Percentiles rank a stretch among this genome's conserved stretches.
Evolutionary conservation across 2,888 invertebrate species (phyloP).

Genomic region (Polymixis lichenea): DNA sequence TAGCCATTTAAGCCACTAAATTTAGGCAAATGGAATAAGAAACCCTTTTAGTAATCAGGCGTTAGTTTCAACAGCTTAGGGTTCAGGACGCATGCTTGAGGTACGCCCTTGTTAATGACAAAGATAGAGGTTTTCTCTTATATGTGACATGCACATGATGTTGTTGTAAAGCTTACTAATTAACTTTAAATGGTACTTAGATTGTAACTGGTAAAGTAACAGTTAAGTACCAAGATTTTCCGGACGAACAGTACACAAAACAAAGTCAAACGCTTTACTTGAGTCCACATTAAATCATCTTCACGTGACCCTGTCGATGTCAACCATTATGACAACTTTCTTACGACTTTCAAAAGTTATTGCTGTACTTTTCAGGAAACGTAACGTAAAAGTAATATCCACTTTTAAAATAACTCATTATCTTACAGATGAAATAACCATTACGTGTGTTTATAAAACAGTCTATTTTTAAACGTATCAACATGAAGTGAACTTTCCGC

Average conservation of each 20-base stretch:
- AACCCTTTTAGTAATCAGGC: background rate
- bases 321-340: background rate
- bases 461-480: background rate
- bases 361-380: background rate
- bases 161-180: background rate
- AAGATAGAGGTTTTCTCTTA: background rate
- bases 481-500: constrained; percentile 3
- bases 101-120: background rate
- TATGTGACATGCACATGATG: too few relatives aligned
- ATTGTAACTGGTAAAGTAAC: background rate
- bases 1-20: background rate
- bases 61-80: background rate
- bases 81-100: background rate
- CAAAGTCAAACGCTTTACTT: constrained; percentile 19
- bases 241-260: background rate
- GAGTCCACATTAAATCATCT: background rate
- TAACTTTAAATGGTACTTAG: background rate
- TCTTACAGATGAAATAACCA: constrained; percentile 18
- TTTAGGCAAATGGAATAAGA: background rate
- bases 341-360: background rate
- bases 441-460: constrained; percentile 7
- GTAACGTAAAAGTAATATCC: background rate
- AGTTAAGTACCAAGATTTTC: background rate
- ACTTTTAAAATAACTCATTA: background rate
- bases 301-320: background rate